Evolutionary conservation across 1,140 invertebrate genomes (phyloP), one percentile per base, ranked within the genome.

Genomic region (Drosophila simulans): DNA sequence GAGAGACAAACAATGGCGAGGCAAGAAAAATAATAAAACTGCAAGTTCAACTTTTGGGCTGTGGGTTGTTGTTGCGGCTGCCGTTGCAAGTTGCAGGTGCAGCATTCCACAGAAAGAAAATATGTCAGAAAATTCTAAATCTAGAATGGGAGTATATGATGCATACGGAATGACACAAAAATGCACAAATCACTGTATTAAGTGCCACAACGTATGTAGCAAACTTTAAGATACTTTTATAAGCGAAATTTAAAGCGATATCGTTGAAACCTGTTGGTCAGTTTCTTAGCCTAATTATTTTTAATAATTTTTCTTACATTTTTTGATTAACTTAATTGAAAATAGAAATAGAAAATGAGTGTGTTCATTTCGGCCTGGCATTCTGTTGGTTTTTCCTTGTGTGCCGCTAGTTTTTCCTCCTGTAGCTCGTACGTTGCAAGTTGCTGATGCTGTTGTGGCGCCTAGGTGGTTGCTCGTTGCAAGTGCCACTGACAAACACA

Each of bases 401-500:
- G 40, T 42, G 40, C n/a, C 31, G 31, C 1, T 10, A 42, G n/a
- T 45, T 45, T 22, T 20, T 45, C 42, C 1, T 22, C 20, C 20
- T 57, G 56, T 11, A 12, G 20, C 22, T 15, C 27, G 34, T 4
- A 27, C 31, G 43, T 39, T 57, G 54, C n/a, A 15, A 15, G 52
- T 45, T 17, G 55, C 17, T 42, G 45, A 12, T 58, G 54, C 15
- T 66, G 55, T 42, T 58, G 15, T 45, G 39, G 40, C 13, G 42
- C n/a, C 7, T 48, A n/a, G 46, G n/a, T 35, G 39, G 51, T 56
- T 56, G 35, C 43, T 60, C 35, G 64, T 56, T 70, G 66, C 42
- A 48, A 69, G 65, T 68, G 75, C 65, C 70, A 68, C 65, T 79
- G 84, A 83, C 84, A 86, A 86, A 86, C 83, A 79, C 84, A 86